These are phyloP conservation scores for Aphis craccivora DNA, from an alignment of 1,140 invertebrate species.

Conservation along the genomic window DNA sequence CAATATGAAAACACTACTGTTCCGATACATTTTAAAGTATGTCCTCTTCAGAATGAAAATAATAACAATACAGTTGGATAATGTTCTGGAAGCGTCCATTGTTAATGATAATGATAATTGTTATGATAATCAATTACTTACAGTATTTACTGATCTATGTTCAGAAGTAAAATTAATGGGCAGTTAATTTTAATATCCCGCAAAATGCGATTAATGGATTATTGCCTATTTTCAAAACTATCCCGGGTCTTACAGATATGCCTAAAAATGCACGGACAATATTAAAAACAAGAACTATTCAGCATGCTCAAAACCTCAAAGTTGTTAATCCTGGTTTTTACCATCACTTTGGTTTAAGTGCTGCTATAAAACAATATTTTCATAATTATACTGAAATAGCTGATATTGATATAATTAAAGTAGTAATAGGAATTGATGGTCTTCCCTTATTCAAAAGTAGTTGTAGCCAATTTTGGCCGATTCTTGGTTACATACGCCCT, in stretches of 20 bases:
- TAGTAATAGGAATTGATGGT: not conserved
- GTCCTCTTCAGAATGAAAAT: no score
- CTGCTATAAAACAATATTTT: not conserved
- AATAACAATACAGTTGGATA: no score
- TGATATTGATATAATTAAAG: not conserved
- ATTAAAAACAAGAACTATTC: not conserved
- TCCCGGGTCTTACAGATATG: not conserved
- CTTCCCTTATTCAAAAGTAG: not conserved
- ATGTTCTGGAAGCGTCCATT: no score
- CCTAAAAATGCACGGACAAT: not conserved
- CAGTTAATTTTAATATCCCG: not conserved
- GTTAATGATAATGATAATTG: no score
- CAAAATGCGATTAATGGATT: not conserved
- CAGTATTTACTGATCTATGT: not conserved
- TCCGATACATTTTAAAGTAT: no score
- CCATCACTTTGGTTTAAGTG: not conserved
- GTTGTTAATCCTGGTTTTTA: not conserved
- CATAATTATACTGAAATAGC: not conserved
- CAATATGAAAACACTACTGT: no score
- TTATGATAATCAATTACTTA: no score
- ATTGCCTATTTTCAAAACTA: not conserved
- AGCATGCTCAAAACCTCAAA: not conserved
- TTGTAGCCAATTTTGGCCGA: not conserved
- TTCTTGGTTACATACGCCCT: not conserved
- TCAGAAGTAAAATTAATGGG: not conserved